These are phyloP conservation scores for Lerista edwardsae DNA, from an alignment of 2,797 vertebrate genomes.

Conservation along the genomic window DNA sequence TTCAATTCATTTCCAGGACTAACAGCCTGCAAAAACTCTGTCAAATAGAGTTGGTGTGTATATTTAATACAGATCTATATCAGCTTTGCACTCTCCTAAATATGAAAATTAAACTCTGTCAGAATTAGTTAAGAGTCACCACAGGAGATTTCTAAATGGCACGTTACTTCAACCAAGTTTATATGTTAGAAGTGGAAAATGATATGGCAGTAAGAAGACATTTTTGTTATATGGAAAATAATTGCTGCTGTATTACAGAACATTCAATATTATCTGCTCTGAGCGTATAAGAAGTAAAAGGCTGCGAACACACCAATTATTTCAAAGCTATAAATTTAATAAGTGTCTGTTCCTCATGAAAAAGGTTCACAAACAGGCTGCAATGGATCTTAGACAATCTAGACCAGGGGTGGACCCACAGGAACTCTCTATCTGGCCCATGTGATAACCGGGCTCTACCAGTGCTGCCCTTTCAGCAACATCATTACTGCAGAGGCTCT, in stretches of 20 bases:
- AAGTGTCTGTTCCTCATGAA: too few relatives aligned
- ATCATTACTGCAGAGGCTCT: too few relatives aligned
- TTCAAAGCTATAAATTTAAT: constrained; percentile 19
- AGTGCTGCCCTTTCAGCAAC: too few relatives aligned
- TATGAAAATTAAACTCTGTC: constrained; percentile 51
- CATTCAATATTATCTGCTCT: background rate
- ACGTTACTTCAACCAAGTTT: constrained; percentile 53
- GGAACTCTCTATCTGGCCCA: too few relatives aligned
- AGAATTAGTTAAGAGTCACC: constrained; percentile 53
- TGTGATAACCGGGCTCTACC: too few relatives aligned
- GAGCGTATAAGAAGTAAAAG: background rate
- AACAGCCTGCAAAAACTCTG: constrained; percentile 53
- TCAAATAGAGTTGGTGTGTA: constrained; percentile 50
- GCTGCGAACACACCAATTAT: rapidly evolving
- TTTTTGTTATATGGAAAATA: background rate
- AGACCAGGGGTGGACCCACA: too few relatives aligned
- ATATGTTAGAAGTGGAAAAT: constrained; percentile 51
- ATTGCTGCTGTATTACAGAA: background rate
- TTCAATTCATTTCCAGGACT: constrained; percentile 25
- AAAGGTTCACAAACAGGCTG: background rate
- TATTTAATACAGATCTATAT: constrained; percentile 57
- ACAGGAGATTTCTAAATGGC: constrained; percentile 51
- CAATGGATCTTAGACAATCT: background rate
- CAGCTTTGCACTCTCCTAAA: constrained; percentile 49
- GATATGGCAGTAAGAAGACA: background rate